Evolutionary conservation across 2,113 vertebrate genomes (phyloP).

Genomic region (Otis tarda): DNA sequence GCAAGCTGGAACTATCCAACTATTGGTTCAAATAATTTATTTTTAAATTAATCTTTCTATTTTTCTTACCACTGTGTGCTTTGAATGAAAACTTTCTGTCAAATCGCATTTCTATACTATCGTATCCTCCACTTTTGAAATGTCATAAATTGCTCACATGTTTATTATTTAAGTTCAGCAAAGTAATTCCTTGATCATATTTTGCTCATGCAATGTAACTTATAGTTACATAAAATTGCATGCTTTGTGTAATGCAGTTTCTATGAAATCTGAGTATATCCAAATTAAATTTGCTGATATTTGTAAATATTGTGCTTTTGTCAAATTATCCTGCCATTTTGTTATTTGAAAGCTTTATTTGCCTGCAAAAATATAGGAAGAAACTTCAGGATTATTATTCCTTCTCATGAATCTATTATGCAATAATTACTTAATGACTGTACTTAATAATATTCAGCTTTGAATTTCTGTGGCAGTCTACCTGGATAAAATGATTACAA

Average conservation of each 20-base stretch:
- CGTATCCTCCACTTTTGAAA: neutral
- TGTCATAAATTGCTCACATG: neutral
- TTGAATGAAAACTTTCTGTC: neutral
- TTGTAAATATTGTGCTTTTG: neutral
- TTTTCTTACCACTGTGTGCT: neutral
- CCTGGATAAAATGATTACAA: neutral
- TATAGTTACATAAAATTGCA: neutral
- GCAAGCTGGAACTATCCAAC: neutral
- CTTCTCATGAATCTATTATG: neutral
- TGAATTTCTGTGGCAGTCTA: neutral
- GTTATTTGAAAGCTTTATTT: neutral
- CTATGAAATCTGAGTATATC: neutral
- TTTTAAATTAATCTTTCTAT: neutral
- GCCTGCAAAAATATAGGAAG: neutral
- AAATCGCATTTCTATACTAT: neutral
- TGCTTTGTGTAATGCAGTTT: neutral
- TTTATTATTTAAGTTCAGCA: neutral
- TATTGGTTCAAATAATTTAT: neutral
- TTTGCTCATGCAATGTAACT: neutral
- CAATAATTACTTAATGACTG: neutral
- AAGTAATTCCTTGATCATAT: neutral
- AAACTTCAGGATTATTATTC: neutral
- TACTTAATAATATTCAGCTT: neutral
- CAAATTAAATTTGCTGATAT: neutral
- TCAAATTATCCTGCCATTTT: neutral